A percentile compares a stretch with the other conserved stretches of the same genome.
phyloP scores from a whole-genome alignment of 2,797 vertebrate species.

The Accipiter minullus region DNA sequence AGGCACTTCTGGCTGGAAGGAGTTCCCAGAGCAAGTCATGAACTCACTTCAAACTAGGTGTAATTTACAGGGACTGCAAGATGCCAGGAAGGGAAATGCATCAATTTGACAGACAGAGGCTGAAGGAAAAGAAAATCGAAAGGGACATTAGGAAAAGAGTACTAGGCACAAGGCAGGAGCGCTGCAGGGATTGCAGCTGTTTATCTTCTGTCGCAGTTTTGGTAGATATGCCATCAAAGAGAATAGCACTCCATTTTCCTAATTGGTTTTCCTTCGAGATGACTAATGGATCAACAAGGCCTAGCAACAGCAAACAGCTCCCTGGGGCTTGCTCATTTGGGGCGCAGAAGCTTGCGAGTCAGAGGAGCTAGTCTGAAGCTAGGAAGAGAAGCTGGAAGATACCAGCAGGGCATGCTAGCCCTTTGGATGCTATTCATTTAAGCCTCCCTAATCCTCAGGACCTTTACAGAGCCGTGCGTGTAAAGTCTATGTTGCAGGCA shows the following conservation, averaged over 20 bases:
- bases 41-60: not conserved
- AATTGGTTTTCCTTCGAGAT: slow-evolving; percentile 27
- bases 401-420: not conserved
- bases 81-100: slow-evolving; percentile 28
- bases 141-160: not conserved
- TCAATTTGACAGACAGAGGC: slow-evolving; percentile 51
- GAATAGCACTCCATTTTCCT: slow-evolving; percentile 26
- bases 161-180: not conserved
- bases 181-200: not conserved
- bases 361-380: not conserved
- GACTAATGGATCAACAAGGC: slow-evolving; percentile 29
- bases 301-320: not conserved
- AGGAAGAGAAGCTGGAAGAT: not conserved
- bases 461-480: not conserved
- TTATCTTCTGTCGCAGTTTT: slow-evolving; percentile 8
- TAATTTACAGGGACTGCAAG: slow-evolving; percentile 3
- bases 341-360: not conserved
- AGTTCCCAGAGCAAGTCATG: not conserved
- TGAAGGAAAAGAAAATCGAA: slow-evolving; percentile 38
- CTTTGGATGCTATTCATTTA: not conserved
- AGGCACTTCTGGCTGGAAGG: not conserved
- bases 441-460: slow-evolving; percentile 14
- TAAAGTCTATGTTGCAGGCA: not conserved
- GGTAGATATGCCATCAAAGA: not conserved
- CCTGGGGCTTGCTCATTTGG: not conserved